Evolutionary conservation across 2,888 invertebrate species (phyloP), one percentile per base, ranked within the genome.

Genomic region (Trissolcus japonicus): DNA sequence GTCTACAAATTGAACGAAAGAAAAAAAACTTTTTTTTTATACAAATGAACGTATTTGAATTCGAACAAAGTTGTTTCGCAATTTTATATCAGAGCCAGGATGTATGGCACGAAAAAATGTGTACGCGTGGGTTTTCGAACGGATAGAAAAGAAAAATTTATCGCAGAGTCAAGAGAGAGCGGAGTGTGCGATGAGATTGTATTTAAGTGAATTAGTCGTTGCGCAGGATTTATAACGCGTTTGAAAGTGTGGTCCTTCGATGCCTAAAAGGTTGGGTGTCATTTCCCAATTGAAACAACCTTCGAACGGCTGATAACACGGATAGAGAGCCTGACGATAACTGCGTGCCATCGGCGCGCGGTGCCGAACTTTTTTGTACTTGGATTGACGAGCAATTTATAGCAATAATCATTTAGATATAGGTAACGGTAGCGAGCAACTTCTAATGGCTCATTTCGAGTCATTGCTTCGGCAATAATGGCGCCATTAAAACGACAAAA

Each of bases 391-490:
- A 78, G 74, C 78, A 71, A 74, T 74, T 74, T 78, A 78, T 71
- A 66, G 66, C 65, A 68, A 68, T 69, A 68, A 77, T 65, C 78
- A 78, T 78, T 78, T 78, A 78, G 78, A 78, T 78, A 78, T 74
- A 78, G 71, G 69, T 78, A 74, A 78, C 78, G 69, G 78, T 78
- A 74, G 78, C 78, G 66, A 69, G 74, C 66, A 75, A 75, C 74
- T 78, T 75, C 69, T 78, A 78, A 78, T 78, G 78, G 78, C 78
- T 78, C 78, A 78, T 78, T 78, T 71, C 67, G 71, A 72, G 71
- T 71, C 78, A 68, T 75, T 74, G 74, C 75, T 67, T 71, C 50
- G 72, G 71, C 78, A 71, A 75, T 78, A 78, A 78, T 71, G 78
- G 78, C 74, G 72, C 78, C 75, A 71, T 72, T 78, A 71, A 75